Percentiles rank a stretch among this genome's conserved stretches.
Conservation (phyloP, 2,113 vertebrate species). For the Oxygymnocypris stewartii region DNA sequence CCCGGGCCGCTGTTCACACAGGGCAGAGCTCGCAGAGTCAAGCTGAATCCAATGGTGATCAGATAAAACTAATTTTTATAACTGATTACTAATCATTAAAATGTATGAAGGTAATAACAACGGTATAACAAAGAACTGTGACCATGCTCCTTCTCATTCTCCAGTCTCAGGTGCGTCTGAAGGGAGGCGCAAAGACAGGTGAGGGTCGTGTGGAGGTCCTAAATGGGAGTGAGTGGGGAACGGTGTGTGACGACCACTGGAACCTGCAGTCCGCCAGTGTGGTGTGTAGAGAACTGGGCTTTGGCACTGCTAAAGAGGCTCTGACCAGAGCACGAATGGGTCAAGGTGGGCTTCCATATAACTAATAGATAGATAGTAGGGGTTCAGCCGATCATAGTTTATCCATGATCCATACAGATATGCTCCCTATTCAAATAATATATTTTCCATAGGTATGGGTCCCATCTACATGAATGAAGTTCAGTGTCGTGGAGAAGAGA, state of each 20-base stretch:
- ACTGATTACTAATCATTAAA: not conserved
- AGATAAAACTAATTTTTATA: not conserved
- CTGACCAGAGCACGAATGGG: constrained; percentile 91
- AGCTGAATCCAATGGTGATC: constrained; percentile 40
- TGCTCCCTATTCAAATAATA: not conserved
- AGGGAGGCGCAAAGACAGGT: constrained; percentile 82
- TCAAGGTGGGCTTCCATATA: constrained; percentile 76
- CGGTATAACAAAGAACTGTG: not conserved
- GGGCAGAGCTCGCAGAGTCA: constrained; percentile 72
- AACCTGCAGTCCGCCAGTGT: constrained; percentile 88
- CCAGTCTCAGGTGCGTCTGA: constrained; percentile 83
- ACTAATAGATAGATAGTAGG: not conserved
- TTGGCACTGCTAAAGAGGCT: constrained; percentile 91
- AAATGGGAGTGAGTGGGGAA: constrained; percentile 87
- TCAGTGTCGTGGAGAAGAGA: constrained; percentile 83
- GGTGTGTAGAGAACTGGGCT: constrained; percentile 94
- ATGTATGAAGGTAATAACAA: not conserved
- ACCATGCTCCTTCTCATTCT: not conserved
- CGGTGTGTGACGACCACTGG: constrained; percentile 92
- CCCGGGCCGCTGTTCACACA: constrained; percentile 78
- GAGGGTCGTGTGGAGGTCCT: constrained; percentile 94
- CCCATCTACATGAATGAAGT: constrained; percentile 94
- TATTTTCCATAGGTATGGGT: constrained; percentile 79
- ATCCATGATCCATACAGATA: not conserved
- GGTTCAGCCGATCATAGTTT: too few relatives aligned